Conservation (phyloP, 2,797 vertebrate species). For the Diglossa cyanea region DNA sequence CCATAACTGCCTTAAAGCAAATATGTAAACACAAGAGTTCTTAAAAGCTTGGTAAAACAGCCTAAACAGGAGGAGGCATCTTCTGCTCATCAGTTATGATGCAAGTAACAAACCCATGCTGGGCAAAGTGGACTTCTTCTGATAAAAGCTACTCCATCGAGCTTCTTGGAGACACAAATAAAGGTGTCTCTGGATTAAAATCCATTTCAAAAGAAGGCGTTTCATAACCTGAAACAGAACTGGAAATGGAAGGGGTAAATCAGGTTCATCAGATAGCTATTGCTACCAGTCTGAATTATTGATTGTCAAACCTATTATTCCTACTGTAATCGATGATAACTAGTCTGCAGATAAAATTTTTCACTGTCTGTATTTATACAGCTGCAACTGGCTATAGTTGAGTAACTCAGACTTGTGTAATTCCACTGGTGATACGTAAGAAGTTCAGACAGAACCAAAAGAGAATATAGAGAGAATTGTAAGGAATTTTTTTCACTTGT, state of each 20-base stretch:
- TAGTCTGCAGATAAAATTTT: background rate
- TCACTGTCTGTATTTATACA: constrained; percentile 34
- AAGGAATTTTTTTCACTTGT: background rate
- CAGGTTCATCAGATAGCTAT: background rate
- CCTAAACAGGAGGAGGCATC: background rate
- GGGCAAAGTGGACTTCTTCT: background rate
- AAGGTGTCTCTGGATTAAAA: background rate
- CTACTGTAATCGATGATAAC: background rate
- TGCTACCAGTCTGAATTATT: background rate
- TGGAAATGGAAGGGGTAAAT: background rate
- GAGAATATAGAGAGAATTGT: background rate
- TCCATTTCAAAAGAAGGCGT: background rate
- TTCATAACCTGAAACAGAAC: background rate
- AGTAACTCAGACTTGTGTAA: background rate
- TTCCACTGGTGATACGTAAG: background rate
- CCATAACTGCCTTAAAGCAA: background rate
- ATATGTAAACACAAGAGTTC: background rate
- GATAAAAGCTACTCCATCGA: rapidly evolving
- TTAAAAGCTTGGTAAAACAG: background rate
- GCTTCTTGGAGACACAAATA: background rate
- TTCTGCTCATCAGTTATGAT: background rate
- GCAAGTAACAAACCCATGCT: background rate
- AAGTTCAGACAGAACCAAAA: background rate
- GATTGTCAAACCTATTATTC: background rate
- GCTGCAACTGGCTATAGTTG: background rate